Evolutionary conservation across 2,888 invertebrate species (phyloP).

Genomic region (Cosmia pyralina): DNA sequence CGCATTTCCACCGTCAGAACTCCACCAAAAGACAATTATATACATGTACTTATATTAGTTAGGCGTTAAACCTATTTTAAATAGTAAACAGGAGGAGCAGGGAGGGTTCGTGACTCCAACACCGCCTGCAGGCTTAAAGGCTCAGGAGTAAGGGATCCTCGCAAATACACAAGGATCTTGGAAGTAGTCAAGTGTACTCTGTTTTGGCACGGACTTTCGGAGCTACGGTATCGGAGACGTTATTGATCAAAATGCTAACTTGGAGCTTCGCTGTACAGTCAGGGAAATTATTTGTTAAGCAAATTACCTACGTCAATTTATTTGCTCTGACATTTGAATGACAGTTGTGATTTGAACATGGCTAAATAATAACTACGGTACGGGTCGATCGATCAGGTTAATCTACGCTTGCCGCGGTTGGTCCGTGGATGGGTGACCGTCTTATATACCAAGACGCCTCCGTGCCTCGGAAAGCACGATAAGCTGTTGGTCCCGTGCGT

Average conservation of each 20-base stretch:
- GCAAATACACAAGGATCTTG: conserved; percentile 53
- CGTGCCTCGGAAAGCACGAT: no score
- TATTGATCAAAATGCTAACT: conserved; percentile 27
- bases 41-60: conserved; percentile 42
- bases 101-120: conserved; percentile 50
- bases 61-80: conserved; percentile 57
- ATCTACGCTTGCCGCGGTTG: no score
- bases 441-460: no score
- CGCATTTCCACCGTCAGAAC: not conserved
- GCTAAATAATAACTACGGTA: no score
- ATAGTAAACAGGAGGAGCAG: conserved; percentile 56
- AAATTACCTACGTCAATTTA: not conserved
- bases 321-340: no score
- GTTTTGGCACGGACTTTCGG: conserved; percentile 47
- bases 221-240: not conserved
- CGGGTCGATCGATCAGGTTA: no score
- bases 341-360: no score
- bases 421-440: no score
- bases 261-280: not conserved
- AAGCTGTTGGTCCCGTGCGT: no score
- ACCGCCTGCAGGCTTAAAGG: conserved; percentile 53
- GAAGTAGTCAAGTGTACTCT: conserved; percentile 48
- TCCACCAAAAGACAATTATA: conserved; percentile 34
- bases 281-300: not conserved
- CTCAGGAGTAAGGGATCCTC: conserved; percentile 40